Evolutionary conservation across 2,113 vertebrate genomes (phyloP), one percentile per base, ranked within the genome.

Genomic region (Cettia cetti): DNA sequence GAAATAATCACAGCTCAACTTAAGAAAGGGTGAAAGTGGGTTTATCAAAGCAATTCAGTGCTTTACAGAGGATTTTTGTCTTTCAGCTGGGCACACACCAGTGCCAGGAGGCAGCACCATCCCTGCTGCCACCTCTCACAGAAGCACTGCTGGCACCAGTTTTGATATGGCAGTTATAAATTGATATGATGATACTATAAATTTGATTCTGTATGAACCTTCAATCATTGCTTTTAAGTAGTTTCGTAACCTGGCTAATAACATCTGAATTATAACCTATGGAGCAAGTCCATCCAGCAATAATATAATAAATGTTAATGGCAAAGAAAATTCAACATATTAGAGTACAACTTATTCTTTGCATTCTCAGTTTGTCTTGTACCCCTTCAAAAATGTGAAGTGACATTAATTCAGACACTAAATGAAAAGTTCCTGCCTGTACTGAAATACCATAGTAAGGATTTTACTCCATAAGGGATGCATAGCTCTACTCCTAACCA

Each of bases 391-490:
- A 80, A 80, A 85, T 15, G 68, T 44, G 76, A 94, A 52, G 63
- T 33, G 44, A 28, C 53, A 76, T 82, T 74, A 50, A 40, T 57
- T 82, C 42, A 69, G 78, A 78, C 37, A 78, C 53, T 39, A 70
- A 64, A 88, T 15, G 28, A 79, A 66, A 69, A 74, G 64, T 33
- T 94, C 75, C 87, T 96, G 87, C 74, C 64, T 72, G 31, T 35
- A 75, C 92, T 93, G 88, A 82, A 94, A 92, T 75, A 81, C 71
- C 90, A 86, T 56, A 88, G 92, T 14, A 74, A 93, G 47, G 82
- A 95, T 82, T 94, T 93, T 16, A 94, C 93, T 94, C 95, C 85
- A 4, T 78, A 90, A 88, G 77, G 86, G 88, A 82, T 97, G 97
- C 44, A 90, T 10, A 96, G 83, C 69, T 93, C 44, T 95, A 42